Evolutionary conservation across 1,140 invertebrate species (phyloP), one percentile per base, ranked within the genome.

Genomic region (Micrasema minimum): DNA sequence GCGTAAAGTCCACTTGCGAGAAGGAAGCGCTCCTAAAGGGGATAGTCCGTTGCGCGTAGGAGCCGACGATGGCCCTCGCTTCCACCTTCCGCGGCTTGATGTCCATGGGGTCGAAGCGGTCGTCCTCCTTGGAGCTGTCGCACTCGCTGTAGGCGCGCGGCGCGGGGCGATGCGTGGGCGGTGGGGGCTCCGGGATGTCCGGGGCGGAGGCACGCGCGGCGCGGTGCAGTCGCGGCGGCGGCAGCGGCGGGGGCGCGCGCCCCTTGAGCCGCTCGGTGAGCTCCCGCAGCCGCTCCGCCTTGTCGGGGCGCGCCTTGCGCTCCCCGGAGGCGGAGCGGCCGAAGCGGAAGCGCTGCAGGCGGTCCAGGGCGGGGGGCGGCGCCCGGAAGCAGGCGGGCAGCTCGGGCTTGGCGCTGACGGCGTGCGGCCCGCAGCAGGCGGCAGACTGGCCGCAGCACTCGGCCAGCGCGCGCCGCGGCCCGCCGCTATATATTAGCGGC

Each of bases 1-100:
- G 83, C 79, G 4, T 85, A 75, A 89, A 91, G 78, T 94, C 92
- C 43, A 92, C 91, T 80, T 94, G 92, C 0, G 92, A 92, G 76
- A 94, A 94, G 9, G 93, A 94, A 4, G 92, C 92, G 77, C 92
- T 93, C 23, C 93, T 85, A 74, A 90, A 92, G 2, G 91, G 89
- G 72, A 88, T 86, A 38, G 83, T 85, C 61, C 85, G 85, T 74
- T 88, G 87, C 7, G 86, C 82, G 72, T 88, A 88, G 0, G 87
- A 85, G 14, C 87, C 87, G 35, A 87, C 81, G 23, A 87, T 85
- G 10, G 74, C 90, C 91, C 4, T 91, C 89, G 73, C 88, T 86
- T 50, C 83, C 85, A 66, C 84, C 85, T 75, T 88, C 87, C 12
- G 85, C 81, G 86, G 79, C 46, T 79, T 79, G 62, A 83, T 79